phyloP scores from a whole-genome alignment of 1,140 invertebrate species.

The Tigriopus japonicus region DNA sequence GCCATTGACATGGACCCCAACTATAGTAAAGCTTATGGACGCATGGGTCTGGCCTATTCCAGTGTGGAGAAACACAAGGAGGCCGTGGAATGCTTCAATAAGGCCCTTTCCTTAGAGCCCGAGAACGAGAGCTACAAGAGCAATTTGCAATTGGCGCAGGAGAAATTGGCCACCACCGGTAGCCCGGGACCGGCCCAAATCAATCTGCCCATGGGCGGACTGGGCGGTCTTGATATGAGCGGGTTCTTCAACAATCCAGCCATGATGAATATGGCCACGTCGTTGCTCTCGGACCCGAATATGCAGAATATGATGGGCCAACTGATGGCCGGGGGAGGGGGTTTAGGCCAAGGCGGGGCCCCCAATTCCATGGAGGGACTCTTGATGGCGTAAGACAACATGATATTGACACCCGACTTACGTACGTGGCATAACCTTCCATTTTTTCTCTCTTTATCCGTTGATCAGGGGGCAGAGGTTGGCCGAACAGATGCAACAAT shows the following conservation, averaged over 20 bases:
- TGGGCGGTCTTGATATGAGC: constrained; percentile 32
- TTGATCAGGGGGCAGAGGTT: constrained; percentile 39
- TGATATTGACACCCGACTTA: background rate
- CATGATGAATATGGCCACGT: constrained; percentile 52
- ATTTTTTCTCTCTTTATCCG: too few species aligned
- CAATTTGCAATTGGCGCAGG: constrained; percentile 53
- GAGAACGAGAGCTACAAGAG: constrained; percentile 74
- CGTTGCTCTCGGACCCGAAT: constrained; percentile 51
- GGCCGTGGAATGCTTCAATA: constrained; percentile 63
- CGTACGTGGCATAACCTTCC: too few species aligned
- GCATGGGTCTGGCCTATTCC: constrained; percentile 75
- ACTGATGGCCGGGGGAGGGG: constrained; percentile 23
- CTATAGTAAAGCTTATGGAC: constrained; percentile 85
- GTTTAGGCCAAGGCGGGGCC: constrained; percentile 17
- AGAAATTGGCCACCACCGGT: constrained; percentile 27
- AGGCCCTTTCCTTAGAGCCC: constrained; percentile 74
- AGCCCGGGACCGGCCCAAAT: constrained; percentile 19
- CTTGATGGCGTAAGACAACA: constrained; percentile 17
- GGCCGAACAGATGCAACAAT: constrained; percentile 41
- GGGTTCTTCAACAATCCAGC: constrained; percentile 48
- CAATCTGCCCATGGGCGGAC: constrained; percentile 16
- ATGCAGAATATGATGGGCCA: constrained; percentile 45
- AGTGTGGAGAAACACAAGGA: constrained; percentile 57
- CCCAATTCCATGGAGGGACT: constrained; percentile 16
- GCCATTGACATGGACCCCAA: constrained; percentile 68